These are phyloP conservation scores for Ochropleura plecta DNA, from an alignment of 2,888 invertebrate species.

Conservation along the genomic window DNA sequence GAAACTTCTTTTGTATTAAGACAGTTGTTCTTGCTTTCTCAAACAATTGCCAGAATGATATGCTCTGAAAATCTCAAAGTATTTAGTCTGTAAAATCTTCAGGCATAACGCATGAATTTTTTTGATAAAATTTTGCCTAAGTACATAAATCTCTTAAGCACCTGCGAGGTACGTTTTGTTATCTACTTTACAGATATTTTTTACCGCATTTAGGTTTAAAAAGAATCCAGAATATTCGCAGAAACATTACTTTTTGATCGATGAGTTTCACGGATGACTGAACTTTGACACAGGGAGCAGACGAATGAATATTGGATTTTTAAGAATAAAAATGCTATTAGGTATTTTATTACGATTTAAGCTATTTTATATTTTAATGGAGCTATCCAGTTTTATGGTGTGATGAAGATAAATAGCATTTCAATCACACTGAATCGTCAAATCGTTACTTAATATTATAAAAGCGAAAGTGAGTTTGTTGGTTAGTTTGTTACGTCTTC, in stretches of 20 bases:
- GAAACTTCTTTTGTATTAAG: background rate
- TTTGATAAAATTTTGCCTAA: background rate
- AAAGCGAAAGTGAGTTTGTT: too few species aligned
- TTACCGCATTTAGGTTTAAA: slow-evolving; percentile 8
- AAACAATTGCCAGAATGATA: background rate
- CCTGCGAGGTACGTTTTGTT: background rate
- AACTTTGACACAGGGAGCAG: slow-evolving; percentile 24
- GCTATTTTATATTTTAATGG: slow-evolving; percentile 34
- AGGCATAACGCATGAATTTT: background rate
- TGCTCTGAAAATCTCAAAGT: background rate
- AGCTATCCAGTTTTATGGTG: slow-evolving; percentile 24
- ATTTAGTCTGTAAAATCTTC: background rate
- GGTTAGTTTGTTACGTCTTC: too few species aligned
- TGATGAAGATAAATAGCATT: slow-evolving; percentile 21
- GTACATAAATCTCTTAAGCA: background rate
- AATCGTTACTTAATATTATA: background rate
- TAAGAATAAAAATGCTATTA: slow-evolving; percentile 38
- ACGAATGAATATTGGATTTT: slow-evolving; percentile 48
- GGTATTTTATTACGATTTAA: slow-evolving; percentile 34
- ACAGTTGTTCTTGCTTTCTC: background rate
- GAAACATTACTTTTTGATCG: slow-evolving; percentile 46
- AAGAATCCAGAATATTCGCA: slow-evolving; percentile 32
- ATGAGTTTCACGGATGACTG: slow-evolving; percentile 37
- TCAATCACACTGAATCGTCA: background rate
- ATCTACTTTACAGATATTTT: background rate